These are phyloP conservation scores for Linepithema humile DNA, from an alignment of 1,140 invertebrate species.

Conservation along the genomic window DNA sequence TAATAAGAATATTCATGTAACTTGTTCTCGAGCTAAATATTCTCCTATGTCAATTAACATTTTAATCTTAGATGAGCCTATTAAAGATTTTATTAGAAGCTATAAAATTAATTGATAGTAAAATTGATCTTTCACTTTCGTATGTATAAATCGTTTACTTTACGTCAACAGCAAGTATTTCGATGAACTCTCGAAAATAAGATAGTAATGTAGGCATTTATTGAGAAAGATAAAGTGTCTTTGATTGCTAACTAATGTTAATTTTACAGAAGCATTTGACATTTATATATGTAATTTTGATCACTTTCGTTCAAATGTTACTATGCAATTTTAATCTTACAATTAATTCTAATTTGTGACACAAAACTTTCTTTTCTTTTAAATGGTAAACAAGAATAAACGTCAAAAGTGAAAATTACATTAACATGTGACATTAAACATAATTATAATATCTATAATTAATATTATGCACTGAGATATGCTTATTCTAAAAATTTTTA, in stretches of 20 bases:
- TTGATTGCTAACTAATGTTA: background rate
- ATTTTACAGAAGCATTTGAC: background rate
- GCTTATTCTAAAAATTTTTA: background rate
- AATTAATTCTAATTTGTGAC: background rate
- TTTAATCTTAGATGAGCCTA: background rate
- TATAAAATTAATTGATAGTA: too few relatives aligned
- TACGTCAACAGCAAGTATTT: background rate
- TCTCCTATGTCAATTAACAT: background rate
- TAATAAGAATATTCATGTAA: background rate
- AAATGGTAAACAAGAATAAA: background rate
- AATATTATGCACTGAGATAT: background rate
- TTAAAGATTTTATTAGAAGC: background rate
- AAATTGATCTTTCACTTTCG: too few relatives aligned
- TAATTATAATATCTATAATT: background rate
- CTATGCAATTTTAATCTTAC: background rate
- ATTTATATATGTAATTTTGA: background rate
- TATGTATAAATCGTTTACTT: background rate
- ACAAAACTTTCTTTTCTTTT: background rate
- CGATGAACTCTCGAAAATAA: background rate
- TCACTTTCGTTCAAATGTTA: constrained; percentile 2
- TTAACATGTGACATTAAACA: background rate
- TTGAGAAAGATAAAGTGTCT: background rate
- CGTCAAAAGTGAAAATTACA: background rate
- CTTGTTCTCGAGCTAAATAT: too few relatives aligned
- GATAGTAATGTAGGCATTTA: background rate